Evolutionary conservation across 2,113 vertebrate species (phyloP).

Genomic region (Crotalus horridus): DNA sequence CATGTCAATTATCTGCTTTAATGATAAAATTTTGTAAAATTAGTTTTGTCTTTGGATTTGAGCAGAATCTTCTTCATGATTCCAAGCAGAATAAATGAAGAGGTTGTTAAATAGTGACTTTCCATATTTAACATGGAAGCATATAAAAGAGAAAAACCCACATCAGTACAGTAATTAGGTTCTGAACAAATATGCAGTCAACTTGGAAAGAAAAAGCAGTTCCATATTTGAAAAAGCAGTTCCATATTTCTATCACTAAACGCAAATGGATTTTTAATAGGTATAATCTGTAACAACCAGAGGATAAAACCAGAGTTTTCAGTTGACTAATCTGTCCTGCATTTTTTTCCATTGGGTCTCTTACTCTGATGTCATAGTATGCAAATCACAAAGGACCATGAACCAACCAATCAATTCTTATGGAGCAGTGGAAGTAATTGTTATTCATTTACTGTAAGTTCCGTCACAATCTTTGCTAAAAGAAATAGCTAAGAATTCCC

Average conservation of each 20-base stretch:
- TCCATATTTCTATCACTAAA: slow-evolving; percentile 27
- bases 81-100: slow-evolving; percentile 54
- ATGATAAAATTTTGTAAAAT: slow-evolving; percentile 50
- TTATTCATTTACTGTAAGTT: not conserved
- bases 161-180: slow-evolving; percentile 35
- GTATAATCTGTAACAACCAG: not conserved
- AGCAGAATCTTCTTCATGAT: slow-evolving; percentile 45
- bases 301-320: not conserved
- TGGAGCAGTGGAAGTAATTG: not conserved
- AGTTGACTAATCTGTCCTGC: not conserved
- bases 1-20: slow-evolving; percentile 41
- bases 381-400: not conserved
- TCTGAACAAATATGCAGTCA: slow-evolving; percentile 29
- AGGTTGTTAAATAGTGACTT: slow-evolving; percentile 49
- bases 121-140: slow-evolving; percentile 47
- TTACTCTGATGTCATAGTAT: not conserved
- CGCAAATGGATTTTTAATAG: slow-evolving; percentile 19
- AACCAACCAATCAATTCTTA: not conserved
- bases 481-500: not conserved
- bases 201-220: slow-evolving; percentile 44
- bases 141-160: slow-evolving; percentile 58
- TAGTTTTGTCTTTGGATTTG: slow-evolving; percentile 50
- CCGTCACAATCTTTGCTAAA: not conserved
- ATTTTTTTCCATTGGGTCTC: not conserved
- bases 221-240: slow-evolving; percentile 22